Evolutionary conservation across 2,888 invertebrate species (phyloP).

Genomic region (Platerodrilus igneus): DNA sequence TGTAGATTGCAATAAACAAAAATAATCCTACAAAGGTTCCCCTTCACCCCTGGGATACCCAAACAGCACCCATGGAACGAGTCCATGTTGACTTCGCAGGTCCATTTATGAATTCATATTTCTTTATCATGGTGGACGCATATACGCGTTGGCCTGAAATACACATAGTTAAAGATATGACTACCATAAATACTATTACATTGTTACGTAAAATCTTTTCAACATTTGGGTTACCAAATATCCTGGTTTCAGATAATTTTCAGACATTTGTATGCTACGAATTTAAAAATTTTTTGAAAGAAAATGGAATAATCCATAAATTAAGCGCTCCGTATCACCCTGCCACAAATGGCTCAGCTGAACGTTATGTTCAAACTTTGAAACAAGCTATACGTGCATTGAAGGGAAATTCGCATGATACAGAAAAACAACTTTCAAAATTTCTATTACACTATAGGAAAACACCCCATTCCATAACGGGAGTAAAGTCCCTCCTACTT

Average conservation of each 20-base stretch:
- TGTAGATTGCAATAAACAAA: constrained; percentile 14
- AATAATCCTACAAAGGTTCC: constrained; percentile 19
- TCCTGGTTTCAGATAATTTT: constrained; percentile 26
- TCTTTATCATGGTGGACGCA: constrained; percentile 20
- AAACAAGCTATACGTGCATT: constrained; percentile 14
- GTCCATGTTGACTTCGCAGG: constrained; percentile 33
- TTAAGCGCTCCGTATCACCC: constrained; percentile 26
- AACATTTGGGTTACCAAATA: constrained; percentile 23
- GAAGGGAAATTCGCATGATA: constrained; percentile 6
- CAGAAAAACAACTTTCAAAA: constrained; percentile 9
- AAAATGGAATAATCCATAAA: constrained; percentile 23
- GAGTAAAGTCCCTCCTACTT: constrained; percentile 17
- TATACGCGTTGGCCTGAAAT: constrained; percentile 18
- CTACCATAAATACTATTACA: too few relatives aligned
- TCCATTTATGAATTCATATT: constrained; percentile 16
- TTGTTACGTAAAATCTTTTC: constrained; percentile 13
- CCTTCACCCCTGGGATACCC: constrained; percentile 24
- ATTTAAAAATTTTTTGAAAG: constrained; percentile 22
- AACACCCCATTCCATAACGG: constrained; percentile 12
- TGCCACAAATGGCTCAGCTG: constrained; percentile 26
- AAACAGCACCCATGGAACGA: constrained; percentile 23
- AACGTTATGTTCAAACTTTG: constrained; percentile 24
- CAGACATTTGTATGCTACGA: constrained; percentile 23
- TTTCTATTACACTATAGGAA: constrained; percentile 19
- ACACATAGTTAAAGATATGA: constrained; percentile 12